These are phyloP conservation scores for Erebia palarica DNA, from an alignment of 2,888 invertebrate species.

Conservation along the genomic window DNA sequence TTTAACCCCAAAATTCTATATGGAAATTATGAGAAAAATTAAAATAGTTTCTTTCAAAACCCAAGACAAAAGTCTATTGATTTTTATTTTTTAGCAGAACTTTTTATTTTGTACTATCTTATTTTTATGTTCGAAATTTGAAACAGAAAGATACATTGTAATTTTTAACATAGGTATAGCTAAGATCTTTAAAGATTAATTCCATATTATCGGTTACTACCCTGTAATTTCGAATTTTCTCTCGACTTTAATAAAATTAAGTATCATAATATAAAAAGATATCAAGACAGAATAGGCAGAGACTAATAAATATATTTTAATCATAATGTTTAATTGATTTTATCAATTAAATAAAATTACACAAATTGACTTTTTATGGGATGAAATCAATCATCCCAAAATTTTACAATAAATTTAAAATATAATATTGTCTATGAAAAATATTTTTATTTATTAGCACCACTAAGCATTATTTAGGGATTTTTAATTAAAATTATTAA, in stretches of 20 bases:
- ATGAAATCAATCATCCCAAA: constrained; percentile 67
- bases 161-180: constrained; percentile 16
- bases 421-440: constrained; percentile 75
- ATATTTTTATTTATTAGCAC: constrained; percentile 75
- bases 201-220: constrained; percentile 66
- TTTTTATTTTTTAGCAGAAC: too few relatives aligned
- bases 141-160: constrained; percentile 2
- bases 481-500: constrained; percentile 44
- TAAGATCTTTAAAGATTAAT: constrained; percentile 24
- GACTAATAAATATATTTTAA: constrained; percentile 34
- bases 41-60: too few relatives aligned
- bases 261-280: constrained; percentile 39
- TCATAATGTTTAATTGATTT: constrained; percentile 34
- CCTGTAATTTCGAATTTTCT: constrained; percentile 65
- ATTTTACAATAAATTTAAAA: constrained; percentile 70
- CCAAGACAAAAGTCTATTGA: too few relatives aligned
- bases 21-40: too few relatives aligned
- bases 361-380: constrained; percentile 70
- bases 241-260: constrained; percentile 49
- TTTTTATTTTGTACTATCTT: too few relatives aligned
- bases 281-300: constrained; percentile 46
- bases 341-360: constrained; percentile 51
- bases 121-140: background rate
- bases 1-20: too few relatives aligned
- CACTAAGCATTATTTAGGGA: constrained; percentile 52